These are phyloP conservation scores for Cyphomyrmex costatus DNA, from an alignment of 1,140 invertebrate genomes.

Conservation along the genomic window DNA sequence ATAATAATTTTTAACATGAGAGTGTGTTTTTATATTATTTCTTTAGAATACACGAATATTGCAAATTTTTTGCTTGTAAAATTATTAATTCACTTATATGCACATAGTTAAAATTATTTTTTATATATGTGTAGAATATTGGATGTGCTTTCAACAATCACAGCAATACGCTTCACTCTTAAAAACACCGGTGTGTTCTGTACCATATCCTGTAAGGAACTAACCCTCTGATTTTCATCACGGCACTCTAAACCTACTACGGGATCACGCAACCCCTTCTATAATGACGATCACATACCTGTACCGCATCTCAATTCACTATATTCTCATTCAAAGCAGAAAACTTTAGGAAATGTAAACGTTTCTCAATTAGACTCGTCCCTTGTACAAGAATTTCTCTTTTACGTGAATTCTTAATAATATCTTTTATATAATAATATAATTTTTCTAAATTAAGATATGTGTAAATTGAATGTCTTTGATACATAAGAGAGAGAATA, in stretches of 20 bases:
- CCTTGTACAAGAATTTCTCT: background rate
- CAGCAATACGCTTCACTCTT: conserved; percentile 4
- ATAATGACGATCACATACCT: conserved; percentile 72
- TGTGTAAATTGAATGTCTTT: background rate
- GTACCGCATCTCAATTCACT: conserved; percentile 74
- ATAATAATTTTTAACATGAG: background rate
- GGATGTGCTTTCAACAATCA: background rate
- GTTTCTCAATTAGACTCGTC: background rate
- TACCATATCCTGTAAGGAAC: conserved; percentile 63
- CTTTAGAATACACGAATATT: background rate
- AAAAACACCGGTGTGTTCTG: conserved; percentile 34
- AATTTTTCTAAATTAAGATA: background rate
- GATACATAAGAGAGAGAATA: background rate
- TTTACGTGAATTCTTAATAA: background rate
- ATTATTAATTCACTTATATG: background rate
- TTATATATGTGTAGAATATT: background rate
- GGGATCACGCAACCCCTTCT: conserved; percentile 71
- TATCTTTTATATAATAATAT: background rate
- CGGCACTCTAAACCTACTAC: conserved; percentile 34
- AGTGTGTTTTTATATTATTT: background rate
- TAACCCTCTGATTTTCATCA: conserved; percentile 65
- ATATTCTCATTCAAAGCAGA: conserved; percentile 47
- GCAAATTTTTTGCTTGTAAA: background rate
- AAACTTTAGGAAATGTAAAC: background rate
- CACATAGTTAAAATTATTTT: conserved; percentile 7